These are phyloP conservation scores for Eupeodes latifasciatus DNA, from an alignment of 2,888 invertebrate species.

Conservation along the genomic window DNA sequence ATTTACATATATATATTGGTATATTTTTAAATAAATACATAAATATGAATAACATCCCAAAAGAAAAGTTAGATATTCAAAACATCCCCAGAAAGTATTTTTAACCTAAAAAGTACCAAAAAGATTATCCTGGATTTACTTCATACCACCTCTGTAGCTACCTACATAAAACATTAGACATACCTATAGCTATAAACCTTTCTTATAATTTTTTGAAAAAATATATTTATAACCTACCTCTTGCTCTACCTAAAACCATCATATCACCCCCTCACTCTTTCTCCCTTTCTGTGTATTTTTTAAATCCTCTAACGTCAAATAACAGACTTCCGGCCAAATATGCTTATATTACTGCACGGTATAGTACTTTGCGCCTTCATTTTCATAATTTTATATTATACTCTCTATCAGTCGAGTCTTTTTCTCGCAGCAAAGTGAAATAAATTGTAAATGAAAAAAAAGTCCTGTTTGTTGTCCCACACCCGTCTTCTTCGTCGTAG, in stretches of 20 bases:
- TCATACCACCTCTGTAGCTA: no score
- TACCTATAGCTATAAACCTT: slow-evolving; percentile 6
- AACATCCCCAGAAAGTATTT: slow-evolving; percentile 12
- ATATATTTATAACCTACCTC: neutral
- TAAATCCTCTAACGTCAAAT: slow-evolving; percentile 32
- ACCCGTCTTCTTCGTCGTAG: neutral
- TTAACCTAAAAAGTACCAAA: neutral
- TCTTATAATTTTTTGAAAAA: neutral
- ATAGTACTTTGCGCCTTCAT: slow-evolving; percentile 56
- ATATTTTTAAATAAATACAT: neutral
- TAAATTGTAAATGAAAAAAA: slow-evolving; percentile 39
- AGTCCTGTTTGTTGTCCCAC: slow-evolving; percentile 20
- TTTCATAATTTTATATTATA: slow-evolving; percentile 65
- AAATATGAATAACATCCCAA: neutral
- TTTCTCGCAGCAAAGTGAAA: slow-evolving; percentile 46
- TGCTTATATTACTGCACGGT: slow-evolving; percentile 8
- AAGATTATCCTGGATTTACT: neutral
- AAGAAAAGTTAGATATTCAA: neutral
- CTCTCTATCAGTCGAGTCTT: slow-evolving; percentile 24
- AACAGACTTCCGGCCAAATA: slow-evolving; percentile 36
- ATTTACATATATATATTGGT: no score
- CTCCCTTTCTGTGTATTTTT: neutral
- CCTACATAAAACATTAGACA: no score
- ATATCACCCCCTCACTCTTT: no score
- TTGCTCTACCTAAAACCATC: no score